A percentile compares a stretch with the other conserved stretches of the same genome.
These are phyloP conservation scores for Parascotia fuliginaria DNA, from an alignment of 2,888 invertebrate species.

Conservation along the genomic window DNA sequence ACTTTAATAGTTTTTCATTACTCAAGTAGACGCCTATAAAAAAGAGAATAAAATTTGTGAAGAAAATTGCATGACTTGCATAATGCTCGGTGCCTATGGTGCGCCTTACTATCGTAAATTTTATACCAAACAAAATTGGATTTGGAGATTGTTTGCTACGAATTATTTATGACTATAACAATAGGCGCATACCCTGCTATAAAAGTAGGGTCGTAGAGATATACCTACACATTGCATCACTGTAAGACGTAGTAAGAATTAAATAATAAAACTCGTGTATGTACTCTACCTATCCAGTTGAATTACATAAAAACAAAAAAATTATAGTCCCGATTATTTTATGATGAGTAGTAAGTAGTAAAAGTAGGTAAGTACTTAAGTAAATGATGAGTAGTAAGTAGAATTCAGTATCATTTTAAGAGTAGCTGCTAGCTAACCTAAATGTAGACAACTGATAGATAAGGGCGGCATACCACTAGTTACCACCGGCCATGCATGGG, in stretches of 20 bases:
- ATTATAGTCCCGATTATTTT: too few species aligned
- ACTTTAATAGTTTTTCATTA: slow-evolving; percentile 85
- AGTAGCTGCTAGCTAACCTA: too few species aligned
- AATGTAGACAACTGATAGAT: too few species aligned
- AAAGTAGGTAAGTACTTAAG: too few species aligned
- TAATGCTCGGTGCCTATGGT: slow-evolving; percentile 65
- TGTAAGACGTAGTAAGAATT: not conserved
- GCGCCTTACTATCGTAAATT: slow-evolving; percentile 64
- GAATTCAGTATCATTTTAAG: too few species aligned
- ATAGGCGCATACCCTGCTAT: slow-evolving; percentile 32
- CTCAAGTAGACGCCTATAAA: slow-evolving; percentile 82
- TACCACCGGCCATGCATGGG: too few species aligned
- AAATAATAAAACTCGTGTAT: too few species aligned
- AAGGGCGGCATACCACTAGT: too few species aligned
- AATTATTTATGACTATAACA: slow-evolving; percentile 62
- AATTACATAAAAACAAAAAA: too few species aligned
- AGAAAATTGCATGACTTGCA: slow-evolving; percentile 83
- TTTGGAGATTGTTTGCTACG: slow-evolving; percentile 61
- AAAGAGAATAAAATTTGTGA: slow-evolving; percentile 74
- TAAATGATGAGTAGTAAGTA: too few species aligned
- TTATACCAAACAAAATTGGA: slow-evolving; percentile 65
- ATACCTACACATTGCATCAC: not conserved
- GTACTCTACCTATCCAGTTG: not conserved
- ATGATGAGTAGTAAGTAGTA: too few species aligned
- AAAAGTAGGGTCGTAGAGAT: slow-evolving; percentile 20